Evolutionary conservation across 2,888 invertebrate genomes (phyloP).

Genomic region (Drosophila melanosoma): DNA sequence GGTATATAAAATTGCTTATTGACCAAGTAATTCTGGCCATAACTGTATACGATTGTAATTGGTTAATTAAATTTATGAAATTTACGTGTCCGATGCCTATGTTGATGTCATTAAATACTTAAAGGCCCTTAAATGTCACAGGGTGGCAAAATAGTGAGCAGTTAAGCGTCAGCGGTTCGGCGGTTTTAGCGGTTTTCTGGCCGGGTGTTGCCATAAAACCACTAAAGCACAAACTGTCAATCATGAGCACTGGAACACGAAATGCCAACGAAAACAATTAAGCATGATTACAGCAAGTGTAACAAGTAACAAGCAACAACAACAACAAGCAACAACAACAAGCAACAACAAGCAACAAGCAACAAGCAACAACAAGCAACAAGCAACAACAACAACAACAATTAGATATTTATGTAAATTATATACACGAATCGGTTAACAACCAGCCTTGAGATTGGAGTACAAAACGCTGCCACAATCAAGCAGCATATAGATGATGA

Average conservation of each 20-base stretch:
- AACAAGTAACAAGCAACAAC: slow-evolving; percentile 31
- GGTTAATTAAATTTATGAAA: slow-evolving; percentile 77
- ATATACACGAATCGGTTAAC: slow-evolving; percentile 51
- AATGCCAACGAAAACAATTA: slow-evolving; percentile 78
- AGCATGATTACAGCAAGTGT: slow-evolving; percentile 75
- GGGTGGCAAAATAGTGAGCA: slow-evolving; percentile 5
- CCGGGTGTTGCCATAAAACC: slow-evolving; percentile 63
- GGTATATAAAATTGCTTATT: slow-evolving; percentile 46
- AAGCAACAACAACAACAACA: slow-evolving; percentile 68
- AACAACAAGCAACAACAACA: slow-evolving; percentile 23
- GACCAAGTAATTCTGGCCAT: slow-evolving; percentile 40
- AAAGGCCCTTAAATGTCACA: slow-evolving; percentile 62
- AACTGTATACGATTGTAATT: slow-evolving; percentile 51
- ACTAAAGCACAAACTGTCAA: slow-evolving; percentile 77
- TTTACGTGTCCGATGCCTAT: slow-evolving; percentile 41
- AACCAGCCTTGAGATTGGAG: slow-evolving; percentile 34
- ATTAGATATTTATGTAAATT: slow-evolving; percentile 79
- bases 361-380: slow-evolving; percentile 12
- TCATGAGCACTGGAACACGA: slow-evolving; percentile 70
- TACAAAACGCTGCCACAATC: slow-evolving; percentile 32
- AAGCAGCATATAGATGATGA: slow-evolving; percentile 53
- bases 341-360: slow-evolving; percentile 31
- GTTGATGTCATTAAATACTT: slow-evolving; percentile 76
- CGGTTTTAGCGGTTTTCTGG: slow-evolving; percentile 41
- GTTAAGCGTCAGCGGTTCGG: slow-evolving; percentile 16